These are phyloP conservation scores for Agapornis canus DNA, from an alignment of 2,797 vertebrate species.

Conservation along the genomic window DNA sequence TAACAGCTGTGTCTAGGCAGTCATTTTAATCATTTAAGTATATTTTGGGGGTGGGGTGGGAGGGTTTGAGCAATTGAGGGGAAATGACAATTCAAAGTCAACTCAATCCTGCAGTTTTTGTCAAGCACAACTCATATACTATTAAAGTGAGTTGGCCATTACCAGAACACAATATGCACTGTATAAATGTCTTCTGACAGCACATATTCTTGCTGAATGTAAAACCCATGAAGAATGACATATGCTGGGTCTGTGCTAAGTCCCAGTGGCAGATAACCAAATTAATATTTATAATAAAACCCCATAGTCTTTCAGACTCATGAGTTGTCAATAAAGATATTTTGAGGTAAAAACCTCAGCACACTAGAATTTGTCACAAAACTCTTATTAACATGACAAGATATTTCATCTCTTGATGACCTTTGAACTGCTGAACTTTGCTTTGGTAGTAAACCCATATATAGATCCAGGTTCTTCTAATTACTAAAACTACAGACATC, in stretches of 20 bases:
- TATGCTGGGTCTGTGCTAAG: neutral
- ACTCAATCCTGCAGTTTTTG: neutral
- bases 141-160: neutral
- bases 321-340: neutral
- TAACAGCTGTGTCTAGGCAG: constrained; percentile 14
- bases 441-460: neutral
- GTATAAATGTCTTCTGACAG: neutral
- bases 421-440: neutral
- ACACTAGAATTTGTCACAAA: neutral
- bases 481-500: neutral
- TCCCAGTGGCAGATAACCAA: neutral
- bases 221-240: neutral
- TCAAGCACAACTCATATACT: neutral
- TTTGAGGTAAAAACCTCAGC: neutral
- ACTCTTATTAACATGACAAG: neutral
- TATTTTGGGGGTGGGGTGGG: neutral
- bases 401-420: neutral
- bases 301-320: neutral
- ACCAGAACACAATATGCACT: neutral
- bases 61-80: neutral
- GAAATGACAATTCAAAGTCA: constrained; percentile 40
- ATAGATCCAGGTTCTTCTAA: neutral
- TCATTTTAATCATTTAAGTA: constrained; percentile 11
- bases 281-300: neutral
- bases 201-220: neutral